Conservation (phyloP, 2,113 vertebrate species). For the Syngnathus floridae region DNA sequence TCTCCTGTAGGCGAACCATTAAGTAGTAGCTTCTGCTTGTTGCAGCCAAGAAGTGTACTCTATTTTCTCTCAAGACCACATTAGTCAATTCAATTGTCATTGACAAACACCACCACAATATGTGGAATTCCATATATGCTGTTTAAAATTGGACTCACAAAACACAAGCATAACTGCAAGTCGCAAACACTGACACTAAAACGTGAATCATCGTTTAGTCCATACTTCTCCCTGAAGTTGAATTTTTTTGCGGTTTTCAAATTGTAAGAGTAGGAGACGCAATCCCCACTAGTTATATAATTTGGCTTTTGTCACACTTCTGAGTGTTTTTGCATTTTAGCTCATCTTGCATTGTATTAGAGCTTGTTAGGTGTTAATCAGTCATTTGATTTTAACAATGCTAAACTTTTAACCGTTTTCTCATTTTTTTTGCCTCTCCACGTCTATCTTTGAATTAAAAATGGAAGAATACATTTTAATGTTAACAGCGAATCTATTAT, state of each 20-base stretch:
- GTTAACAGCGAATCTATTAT: slow-evolving; percentile 29
- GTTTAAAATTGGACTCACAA: not conserved
- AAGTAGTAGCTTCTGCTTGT: not conserved
- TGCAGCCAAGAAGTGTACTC: not conserved
- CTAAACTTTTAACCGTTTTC: not conserved
- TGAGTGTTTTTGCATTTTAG: not conserved
- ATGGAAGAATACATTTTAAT: slow-evolving; percentile 7
- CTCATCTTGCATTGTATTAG: not conserved
- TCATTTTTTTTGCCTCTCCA: not conserved
- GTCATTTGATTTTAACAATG: not conserved
- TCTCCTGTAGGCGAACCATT: not conserved
- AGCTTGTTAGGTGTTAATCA: not conserved
- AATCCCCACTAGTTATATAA: not conserved
- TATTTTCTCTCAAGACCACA: not conserved
- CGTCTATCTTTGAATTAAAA: slow-evolving; percentile 7
- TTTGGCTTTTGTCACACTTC: not conserved
- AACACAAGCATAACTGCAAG: not conserved
- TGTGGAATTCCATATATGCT: too few species aligned
- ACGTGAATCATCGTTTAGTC: not conserved
- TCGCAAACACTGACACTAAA: not conserved
- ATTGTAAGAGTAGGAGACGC: not conserved
- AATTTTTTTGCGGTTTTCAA: not conserved
- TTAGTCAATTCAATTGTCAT: not conserved
- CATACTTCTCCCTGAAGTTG: not conserved
- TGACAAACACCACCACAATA: not conserved